Evolutionary conservation across 2,113 vertebrate species (phyloP).

Genomic region (Phrynocephalus versicolor): DNA sequence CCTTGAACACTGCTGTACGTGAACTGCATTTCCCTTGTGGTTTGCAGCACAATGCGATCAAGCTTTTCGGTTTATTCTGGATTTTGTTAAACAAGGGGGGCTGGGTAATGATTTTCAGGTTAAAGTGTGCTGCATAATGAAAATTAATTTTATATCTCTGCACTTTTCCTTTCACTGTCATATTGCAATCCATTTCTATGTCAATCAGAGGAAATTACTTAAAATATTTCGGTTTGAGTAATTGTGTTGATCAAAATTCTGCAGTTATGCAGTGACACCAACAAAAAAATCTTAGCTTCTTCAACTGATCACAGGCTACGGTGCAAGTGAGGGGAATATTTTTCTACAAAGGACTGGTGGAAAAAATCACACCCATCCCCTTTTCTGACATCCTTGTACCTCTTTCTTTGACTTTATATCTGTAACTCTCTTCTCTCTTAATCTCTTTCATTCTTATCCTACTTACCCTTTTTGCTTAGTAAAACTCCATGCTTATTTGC

Average conservation of each 20-base stretch:
- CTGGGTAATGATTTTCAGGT: slow-evolving; percentile 50
- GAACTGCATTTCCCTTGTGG: slow-evolving; percentile 66
- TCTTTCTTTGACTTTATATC: background rate
- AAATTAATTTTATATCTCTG: background rate
- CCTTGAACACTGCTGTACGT: slow-evolving; percentile 66
- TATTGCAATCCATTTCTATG: slow-evolving; percentile 24
- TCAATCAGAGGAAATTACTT: slow-evolving; percentile 56
- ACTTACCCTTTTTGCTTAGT: background rate
- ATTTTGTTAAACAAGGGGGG: slow-evolving; percentile 32
- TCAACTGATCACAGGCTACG: background rate
- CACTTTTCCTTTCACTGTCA: slow-evolving; percentile 9
- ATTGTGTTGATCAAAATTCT: slow-evolving; percentile 33
- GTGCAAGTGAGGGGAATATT: too few relatives aligned
- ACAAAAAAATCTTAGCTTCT: slow-evolving; percentile 5
- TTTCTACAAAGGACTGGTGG: too few relatives aligned
- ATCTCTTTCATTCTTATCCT: background rate
- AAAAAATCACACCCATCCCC: too few relatives aligned
- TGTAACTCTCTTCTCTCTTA: background rate
- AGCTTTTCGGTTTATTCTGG: slow-evolving; percentile 59
- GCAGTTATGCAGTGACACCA: slow-evolving; percentile 27
- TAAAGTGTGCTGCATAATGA: slow-evolving; percentile 21
- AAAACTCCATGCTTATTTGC: background rate
- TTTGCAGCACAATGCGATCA: slow-evolving; percentile 52
- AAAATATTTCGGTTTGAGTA: slow-evolving; percentile 43
- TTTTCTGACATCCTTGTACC: too few relatives aligned